Base-by-base conservation (phyloP, 2,888 invertebrate species). In the Himalopsyche tibetana region DNA sequence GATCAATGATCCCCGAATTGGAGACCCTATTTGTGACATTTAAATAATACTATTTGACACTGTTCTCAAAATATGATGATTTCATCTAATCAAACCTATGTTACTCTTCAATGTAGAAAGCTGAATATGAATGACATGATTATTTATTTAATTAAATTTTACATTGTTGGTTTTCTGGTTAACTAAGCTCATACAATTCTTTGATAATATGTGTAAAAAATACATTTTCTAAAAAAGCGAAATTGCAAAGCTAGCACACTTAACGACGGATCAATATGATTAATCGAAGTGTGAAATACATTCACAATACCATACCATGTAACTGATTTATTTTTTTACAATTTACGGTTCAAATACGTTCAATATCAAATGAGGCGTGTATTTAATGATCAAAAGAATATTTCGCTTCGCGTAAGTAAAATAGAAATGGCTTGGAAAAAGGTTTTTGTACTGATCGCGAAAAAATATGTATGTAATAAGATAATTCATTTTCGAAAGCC, bases 351-450 rank as follows among this genome's bases (percentile, higher is more conserved):
- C 28, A 36, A 74, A 74, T 74, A 12, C 74, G 74, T 36, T 28
- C 74, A 12, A 28, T 74, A 36, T 36, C 28, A 74, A 74, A 36
- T 74, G 74, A 74, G 38, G 74, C 74, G 74, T 74, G 74, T 15
- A 74, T 74, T 38, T 36, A 36, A 74, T 74, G 36, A 74, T 74
- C 36, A 74, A 74, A 74, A 74, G 74, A 74, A 74, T 74, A 74
- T 74, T 74, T 74, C 15, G 74, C 36, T 74, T 74, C 38, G 74
- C 36, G 36, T 36, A 15, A 74, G 36, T 74, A 6, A 74, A 74
- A 74, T 74, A 36, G 38, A 36, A 74, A 74, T 74, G 74, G 74
- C 11, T 36, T 15, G 74, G 74, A 74, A 74, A 74, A 74, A 74
- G 74, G 74, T 74, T 74, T 51, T 51, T 51, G 51, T 51, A 51